These are phyloP conservation scores for Coranthus polyacanthus DNA, from an alignment of 2,797 vertebrate species.

Conservation along the genomic window DNA sequence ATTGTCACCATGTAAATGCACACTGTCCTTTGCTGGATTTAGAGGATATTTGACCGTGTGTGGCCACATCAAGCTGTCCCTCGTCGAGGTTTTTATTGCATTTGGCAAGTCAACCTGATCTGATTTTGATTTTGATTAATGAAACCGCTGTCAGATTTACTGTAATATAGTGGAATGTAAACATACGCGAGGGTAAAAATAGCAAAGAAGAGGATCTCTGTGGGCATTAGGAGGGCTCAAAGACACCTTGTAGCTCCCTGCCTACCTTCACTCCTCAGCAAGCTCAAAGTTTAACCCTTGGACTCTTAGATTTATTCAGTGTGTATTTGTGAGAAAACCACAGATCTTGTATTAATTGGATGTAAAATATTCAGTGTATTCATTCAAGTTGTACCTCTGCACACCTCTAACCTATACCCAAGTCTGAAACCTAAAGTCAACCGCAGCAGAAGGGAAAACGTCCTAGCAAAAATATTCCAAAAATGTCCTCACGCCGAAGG, in stretches of 20 bases:
- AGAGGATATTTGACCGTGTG: conserved; percentile 41
- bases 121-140: conserved; percentile 39
- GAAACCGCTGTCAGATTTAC: conserved; percentile 4
- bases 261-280: neutral
- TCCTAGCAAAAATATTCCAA: conserved; percentile 8
- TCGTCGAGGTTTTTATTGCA: conserved; percentile 14
- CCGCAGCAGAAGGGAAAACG: neutral
- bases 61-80: conserved; percentile 15
- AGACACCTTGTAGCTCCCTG: conserved; percentile 10
- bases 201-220: conserved; percentile 18
- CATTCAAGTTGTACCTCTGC: neutral
- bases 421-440: neutral
- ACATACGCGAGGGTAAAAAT: conserved; percentile 1
- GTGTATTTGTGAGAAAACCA: conserved; percentile 4
- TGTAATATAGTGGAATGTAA: conserved; percentile 8
- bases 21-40: conserved; percentile 13
- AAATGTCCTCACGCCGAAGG: conserved; percentile 11
- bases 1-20: conserved; percentile 28
- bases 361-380: neutral
- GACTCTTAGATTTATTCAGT: neutral
- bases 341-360: neutral
- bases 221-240: conserved; percentile 11
- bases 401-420: neutral
- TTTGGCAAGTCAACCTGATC: conserved; percentile 24
- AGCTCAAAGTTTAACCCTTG: neutral